These are phyloP conservation scores for Sigmodon hispidus DNA, from an alignment of 2,113 vertebrate species.

Conservation along the genomic window DNA sequence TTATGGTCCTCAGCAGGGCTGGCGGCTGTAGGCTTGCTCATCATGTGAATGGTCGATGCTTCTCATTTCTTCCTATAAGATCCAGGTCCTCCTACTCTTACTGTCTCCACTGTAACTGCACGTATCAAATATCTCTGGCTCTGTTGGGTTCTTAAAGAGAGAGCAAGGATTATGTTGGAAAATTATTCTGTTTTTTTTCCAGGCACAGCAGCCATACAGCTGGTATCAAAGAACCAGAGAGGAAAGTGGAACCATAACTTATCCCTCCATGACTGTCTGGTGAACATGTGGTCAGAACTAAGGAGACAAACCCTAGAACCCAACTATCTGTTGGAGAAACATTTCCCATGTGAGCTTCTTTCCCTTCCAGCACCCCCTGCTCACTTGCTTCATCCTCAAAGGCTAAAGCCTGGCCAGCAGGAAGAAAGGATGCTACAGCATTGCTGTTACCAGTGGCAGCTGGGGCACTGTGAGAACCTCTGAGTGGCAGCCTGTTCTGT, in stretches of 20 bases:
- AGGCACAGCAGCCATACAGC: not conserved
- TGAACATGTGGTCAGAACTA: not conserved
- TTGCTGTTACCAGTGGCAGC: no score
- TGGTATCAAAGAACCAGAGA: not conserved
- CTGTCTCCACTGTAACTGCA: no score
- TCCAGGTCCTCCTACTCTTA: not conserved
- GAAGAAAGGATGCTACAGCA: not conserved
- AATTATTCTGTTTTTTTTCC: not conserved
- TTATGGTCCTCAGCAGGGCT: not conserved
- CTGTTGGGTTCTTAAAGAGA: not conserved
- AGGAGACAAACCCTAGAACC: not conserved
- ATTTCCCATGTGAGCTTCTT: not conserved
- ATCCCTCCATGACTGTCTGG: not conserved
- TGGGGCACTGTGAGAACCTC: not conserved
- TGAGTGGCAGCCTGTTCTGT: not conserved
- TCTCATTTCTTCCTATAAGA: not conserved
- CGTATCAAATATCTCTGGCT: no score
- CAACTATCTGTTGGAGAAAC: fast-evolving
- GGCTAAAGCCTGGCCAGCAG: not conserved
- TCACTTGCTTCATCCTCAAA: not conserved
- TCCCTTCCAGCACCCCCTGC: not conserved
- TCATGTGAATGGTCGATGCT: not conserved
- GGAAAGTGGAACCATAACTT: no score
- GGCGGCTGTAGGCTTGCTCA: not conserved
- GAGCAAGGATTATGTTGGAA: not conserved